Base-by-base conservation (phyloP, 2,797 vertebrate genomes). In the Ptychadena robeensis region DNA sequence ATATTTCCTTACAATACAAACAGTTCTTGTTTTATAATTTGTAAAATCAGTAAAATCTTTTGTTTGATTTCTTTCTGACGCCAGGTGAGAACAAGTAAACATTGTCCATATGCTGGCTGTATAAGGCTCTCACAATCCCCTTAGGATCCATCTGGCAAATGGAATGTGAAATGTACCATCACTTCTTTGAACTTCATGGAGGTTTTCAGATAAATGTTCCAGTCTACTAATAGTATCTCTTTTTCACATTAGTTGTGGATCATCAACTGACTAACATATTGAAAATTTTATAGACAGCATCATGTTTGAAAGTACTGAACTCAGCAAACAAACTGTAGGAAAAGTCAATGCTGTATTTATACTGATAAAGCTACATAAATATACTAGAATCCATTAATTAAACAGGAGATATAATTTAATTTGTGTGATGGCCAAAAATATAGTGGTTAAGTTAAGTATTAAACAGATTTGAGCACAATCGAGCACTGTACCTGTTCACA, bases 111-210 rank as follows among this genome's bases (percentile, higher is more conserved):
- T 83, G 81, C 22, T 35, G 25, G 63, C 48, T 72, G 59, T 78
- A 61, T 64, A 35, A 65, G 31, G 31, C 31, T 59, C 34, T 57
- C 66, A 72, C 66, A 35, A 71, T 25, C 67, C 74, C 67, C 68
- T 65, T 28, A 72, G 66, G 72, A 30, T 14, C 75, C 74, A 79
- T 83, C 82, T 79, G 82, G 74, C 61, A 83, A 66, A 73, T 67
- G 44, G 70, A 61, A 61, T 61, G 48, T 76, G 65, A 76, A 82
- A 76, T 76, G 53, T 63, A 63, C 73, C 73, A 76, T 82, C 22
- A 14, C 64, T 73, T 66, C 75, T 83, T 79, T 83, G 82, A 83
- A 79, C 75, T 83, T 79, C 82, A 73, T 79, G 82, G 82, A 66
- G 82, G 82, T 79, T 83, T 73, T 30, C 63, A 79, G 82, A 83